Base-by-base conservation (phyloP, 2,888 invertebrate genomes). In the Ormyrus nitidulus region DNA sequence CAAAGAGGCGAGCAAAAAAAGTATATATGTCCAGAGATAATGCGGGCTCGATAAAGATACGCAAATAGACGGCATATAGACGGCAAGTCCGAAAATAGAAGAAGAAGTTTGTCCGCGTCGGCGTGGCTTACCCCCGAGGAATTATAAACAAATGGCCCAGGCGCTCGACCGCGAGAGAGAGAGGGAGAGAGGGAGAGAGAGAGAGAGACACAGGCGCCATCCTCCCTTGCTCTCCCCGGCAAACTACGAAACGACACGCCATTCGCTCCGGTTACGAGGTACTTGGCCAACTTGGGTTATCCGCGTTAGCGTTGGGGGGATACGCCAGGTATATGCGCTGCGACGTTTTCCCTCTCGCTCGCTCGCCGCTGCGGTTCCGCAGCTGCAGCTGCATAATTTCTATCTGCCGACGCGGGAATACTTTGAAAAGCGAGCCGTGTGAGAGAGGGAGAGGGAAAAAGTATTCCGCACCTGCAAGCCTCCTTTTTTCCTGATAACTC, bases 311-410 rank as follows among this genome's bases (percentile, higher is more conserved):
- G 72, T 53, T 11, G 2, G 48, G 53, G 48, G 70, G 48, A 19
- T 13, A 56, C 58, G 48, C 64, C 19, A 10, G 34, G 65, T 65
- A 48, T 65, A 65, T 13, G 10, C 6, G 13, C 34, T 9, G 44
- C 46, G 6, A 11, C 6, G 11, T 7, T 34, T 11, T 44, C n/a
- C 10, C 68, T 11, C 56, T 46, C 64, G n/a, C 34, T 19, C 19
- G 5, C 65, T 49, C 49, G 13, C n/a, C 8, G 49, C 58, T 53
- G 72, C 62, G 91, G 88, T 34, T 88, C 86, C 81, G 87, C 87
- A 51, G 89, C 90, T 62, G 86, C 84, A 62, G 83, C 84, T 81
- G 91, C 91, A 86, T 89, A 90, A 82, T 88, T 88, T 79, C 91
- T 86, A 83, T 88, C 34, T 34, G 34, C 34, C 34, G 19, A 80